Evolutionary conservation across 2,113 vertebrate genomes (phyloP).

Genomic region (Rhegmatorhina hoffmannsi): DNA sequence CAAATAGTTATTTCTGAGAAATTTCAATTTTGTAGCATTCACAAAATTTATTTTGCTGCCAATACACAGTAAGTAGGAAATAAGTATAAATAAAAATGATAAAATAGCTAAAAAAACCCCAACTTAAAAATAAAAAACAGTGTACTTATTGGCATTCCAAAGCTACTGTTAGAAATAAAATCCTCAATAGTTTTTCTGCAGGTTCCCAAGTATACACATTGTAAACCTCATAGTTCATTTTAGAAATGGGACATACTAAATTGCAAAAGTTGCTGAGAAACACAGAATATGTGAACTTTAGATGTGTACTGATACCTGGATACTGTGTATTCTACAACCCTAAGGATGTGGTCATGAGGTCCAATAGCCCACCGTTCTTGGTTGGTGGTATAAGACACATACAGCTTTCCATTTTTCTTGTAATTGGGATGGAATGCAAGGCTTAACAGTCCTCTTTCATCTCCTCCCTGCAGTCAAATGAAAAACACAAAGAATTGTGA

Average conservation of each 20-base stretch:
- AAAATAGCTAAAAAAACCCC: background rate
- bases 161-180: conserved; percentile 20
- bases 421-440: conserved; percentile 99
- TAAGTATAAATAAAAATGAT: background rate
- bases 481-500: conserved; percentile 95
- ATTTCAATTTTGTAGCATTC: background rate
- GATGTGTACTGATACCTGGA: conserved; percentile 83
- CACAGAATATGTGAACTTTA: background rate
- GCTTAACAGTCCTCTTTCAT: conserved; percentile 99
- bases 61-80: background rate
- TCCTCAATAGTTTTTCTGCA: background rate
- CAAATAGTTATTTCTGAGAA: background rate
- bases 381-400: conserved; percentile 99
- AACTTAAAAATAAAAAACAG: background rate
- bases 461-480: conserved; percentile 98
- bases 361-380: conserved; percentile 98
- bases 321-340: conserved; percentile 98
- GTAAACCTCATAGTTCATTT: background rate
- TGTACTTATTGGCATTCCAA: background rate
- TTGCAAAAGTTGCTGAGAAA: background rate
- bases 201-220: background rate
- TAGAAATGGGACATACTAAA: background rate
- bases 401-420: conserved; percentile 99
- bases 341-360: conserved; percentile 98
- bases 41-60: background rate